phyloP scores from a whole-genome alignment of 1,140 invertebrate genomes.

The Neodiprion lecontei region DNA sequence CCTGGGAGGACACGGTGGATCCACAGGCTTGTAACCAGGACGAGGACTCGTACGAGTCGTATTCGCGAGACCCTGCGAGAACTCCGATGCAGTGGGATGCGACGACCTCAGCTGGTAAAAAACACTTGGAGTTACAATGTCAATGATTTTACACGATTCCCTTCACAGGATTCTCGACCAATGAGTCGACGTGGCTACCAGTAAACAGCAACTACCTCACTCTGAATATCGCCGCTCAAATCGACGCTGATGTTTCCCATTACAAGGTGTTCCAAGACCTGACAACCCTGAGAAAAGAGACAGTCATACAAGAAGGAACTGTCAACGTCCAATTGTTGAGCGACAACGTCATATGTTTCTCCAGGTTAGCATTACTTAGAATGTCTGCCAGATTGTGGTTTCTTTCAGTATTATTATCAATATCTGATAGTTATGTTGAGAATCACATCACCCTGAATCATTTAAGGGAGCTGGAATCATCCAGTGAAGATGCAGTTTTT shows the following conservation, averaged over 20 bases:
- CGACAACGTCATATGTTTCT: slow-evolving; percentile 55
- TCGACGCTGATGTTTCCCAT: slow-evolving; percentile 53
- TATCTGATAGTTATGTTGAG: no score
- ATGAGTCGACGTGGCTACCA: slow-evolving; percentile 72
- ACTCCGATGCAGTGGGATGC: slow-evolving; percentile 71
- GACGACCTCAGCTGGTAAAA: slow-evolving; percentile 28
- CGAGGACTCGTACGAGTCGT: slow-evolving; percentile 41
- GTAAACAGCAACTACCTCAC: slow-evolving; percentile 63
- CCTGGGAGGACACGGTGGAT: slow-evolving; percentile 53
- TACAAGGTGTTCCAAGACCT: slow-evolving; percentile 60
- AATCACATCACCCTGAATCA: neutral
- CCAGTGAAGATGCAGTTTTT: slow-evolving; percentile 47
- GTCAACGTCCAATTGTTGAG: slow-evolving; percentile 47
- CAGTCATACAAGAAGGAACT: slow-evolving; percentile 50
- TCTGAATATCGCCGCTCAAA: slow-evolving; percentile 61
- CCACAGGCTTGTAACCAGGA: slow-evolving; percentile 41
- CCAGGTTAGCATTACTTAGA: slow-evolving; percentile 47
- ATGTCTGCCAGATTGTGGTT: neutral
- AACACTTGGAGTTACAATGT: neutral
- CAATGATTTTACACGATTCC: slow-evolving; percentile 31
- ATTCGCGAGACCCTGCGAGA: slow-evolving; percentile 63
- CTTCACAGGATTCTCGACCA: slow-evolving; percentile 69
- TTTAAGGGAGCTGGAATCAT: neutral
- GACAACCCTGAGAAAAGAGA: slow-evolving; percentile 46
- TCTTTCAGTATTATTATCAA: no score